Evolutionary conservation across 2,797 vertebrate species (phyloP), one percentile per base, ranked within the genome.

Genomic region (Pelobates cultripes): DNA sequence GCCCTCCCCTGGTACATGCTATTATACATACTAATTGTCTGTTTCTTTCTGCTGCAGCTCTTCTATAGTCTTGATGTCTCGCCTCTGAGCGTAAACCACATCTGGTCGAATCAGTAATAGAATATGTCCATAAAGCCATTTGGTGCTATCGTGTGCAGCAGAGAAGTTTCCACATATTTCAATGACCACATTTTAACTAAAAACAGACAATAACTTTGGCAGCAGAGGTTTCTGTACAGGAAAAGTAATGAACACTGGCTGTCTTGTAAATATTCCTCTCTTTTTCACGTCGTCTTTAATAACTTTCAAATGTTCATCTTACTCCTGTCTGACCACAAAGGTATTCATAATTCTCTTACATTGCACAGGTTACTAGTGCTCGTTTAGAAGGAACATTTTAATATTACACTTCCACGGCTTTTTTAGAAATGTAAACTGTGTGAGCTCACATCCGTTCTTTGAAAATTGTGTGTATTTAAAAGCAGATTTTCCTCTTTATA

Each of bases 141-240:
- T 81, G 53, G 28, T 76, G 10, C 67, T 82, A 40, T 70, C 75
- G 12, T 75, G 44, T 44, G 60, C 41, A 12, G 53, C 60, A 66
- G 5, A 40, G 41, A 66, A 71, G 47, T 55, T 64, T 77, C 57
- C 79, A 17, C 66, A 70, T 82, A 82, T 72, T 72, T 77, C 28
- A 76, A 28, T 82, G 57, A 82, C 80, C 80, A 66, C 80, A 82
- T 47, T 63, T 73, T 81, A 81, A 81, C 69, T 12, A 47, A 75
- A 70, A 75, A 76, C 74, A 82, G 51, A 13, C 15, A 66, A 40
- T 13, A 43, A 28, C 57, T 70, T 44, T 77, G 74, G 44, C 73
- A 71, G 57, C 43, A 51, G 6, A 7, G 9, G 3, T 44, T 64
- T 10, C 55, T 41, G 42, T 71, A 53, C 15, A 47, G 45, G 73